Evolutionary conservation across 2,888 invertebrate genomes (phyloP).

Genomic region (Zelleria hepariella): DNA sequence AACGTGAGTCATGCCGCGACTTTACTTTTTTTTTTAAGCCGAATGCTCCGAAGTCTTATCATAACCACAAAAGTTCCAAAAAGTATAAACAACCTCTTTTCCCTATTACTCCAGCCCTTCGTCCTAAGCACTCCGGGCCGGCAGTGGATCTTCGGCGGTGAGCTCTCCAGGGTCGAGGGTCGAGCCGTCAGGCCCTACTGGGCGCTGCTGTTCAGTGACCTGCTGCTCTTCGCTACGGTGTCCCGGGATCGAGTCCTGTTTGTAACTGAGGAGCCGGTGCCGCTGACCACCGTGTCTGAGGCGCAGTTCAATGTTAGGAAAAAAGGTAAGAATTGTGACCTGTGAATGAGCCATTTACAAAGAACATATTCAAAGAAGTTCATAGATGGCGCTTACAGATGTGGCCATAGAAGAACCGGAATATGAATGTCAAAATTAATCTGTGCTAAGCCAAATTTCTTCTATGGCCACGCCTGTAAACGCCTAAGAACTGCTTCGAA

Average conservation of each 20-base stretch:
- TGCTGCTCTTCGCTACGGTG: slow-evolving; percentile 88
- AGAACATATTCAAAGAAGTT: no score
- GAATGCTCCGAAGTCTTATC: no score
- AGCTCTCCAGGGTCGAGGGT: slow-evolving; percentile 86
- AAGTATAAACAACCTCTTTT: neutral
- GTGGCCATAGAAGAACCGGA: no score
- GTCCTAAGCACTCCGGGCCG: slow-evolving; percentile 85
- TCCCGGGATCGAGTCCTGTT: slow-evolving; percentile 89
- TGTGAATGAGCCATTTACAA: no score
- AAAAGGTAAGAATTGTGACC: slow-evolving; percentile 71
- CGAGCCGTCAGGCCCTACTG: slow-evolving; percentile 86
- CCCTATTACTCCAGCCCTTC: slow-evolving; percentile 75
- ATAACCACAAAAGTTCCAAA: no score
- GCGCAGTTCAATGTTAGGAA: slow-evolving; percentile 89
- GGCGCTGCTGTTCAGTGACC: slow-evolving; percentile 88
- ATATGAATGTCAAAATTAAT: no score
- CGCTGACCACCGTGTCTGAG: slow-evolving; percentile 82
- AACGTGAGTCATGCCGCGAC: no score
- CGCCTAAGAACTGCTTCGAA: no score
- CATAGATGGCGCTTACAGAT: no score
- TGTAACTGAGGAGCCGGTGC: slow-evolving; percentile 89
- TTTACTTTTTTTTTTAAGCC: no score
- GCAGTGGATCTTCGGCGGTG: slow-evolving; percentile 93
- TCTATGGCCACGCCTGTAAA: no score
- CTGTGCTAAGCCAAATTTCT: no score